Percentiles rank a stretch among this genome's conserved stretches.
Conservation (phyloP, 92 coral and sea anemone genomes). For the Parazoanthus darwini region DNA sequence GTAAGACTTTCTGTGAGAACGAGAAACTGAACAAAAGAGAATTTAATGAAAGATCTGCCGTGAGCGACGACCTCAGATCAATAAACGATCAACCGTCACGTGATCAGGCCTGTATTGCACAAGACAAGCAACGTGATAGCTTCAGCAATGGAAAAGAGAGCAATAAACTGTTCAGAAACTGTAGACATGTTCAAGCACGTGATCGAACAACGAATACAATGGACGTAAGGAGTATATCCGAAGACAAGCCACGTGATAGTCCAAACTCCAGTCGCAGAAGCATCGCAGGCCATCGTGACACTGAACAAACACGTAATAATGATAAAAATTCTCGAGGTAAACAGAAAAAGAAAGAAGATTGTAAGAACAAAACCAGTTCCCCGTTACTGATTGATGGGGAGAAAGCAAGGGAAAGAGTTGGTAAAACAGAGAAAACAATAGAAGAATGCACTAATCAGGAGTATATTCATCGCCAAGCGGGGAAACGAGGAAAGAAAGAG, state of each 20-base stretch:
- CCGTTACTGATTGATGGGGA: not conserved
- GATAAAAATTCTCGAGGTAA: not conserved
- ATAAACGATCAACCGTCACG: not conserved
- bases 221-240: not conserved
- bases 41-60: not conserved
- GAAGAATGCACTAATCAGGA: not conserved
- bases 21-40: not conserved
- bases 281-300: not conserved
- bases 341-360: not conserved
- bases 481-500: not conserved
- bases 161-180: not conserved
- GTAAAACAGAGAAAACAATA: constrained; percentile 16
- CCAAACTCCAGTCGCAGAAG: not conserved
- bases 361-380: not conserved
- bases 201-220: not conserved
- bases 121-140: not conserved
- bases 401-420: not conserved
- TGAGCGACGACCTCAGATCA: not conserved
- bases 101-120: not conserved
- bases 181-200: not conserved
- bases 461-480: not conserved
- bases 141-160: not conserved
- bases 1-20: not conserved
- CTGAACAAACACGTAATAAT: not conserved
- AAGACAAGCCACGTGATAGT: not conserved